Evolutionary conservation across 2,113 vertebrate genomes (phyloP).

Genomic region (Laticauda colubrina): DNA sequence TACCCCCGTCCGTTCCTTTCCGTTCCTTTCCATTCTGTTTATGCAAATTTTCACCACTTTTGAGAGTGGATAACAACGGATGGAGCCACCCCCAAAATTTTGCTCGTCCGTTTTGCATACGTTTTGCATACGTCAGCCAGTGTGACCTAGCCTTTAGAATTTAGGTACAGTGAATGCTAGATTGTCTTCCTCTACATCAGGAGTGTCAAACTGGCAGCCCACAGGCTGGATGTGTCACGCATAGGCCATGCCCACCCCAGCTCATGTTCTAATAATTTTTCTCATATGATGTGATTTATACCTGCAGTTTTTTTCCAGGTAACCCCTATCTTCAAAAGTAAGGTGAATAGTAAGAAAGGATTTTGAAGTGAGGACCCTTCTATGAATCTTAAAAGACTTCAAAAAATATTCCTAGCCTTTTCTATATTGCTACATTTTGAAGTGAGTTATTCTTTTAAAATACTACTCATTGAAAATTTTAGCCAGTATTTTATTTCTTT

Average conservation of each 20-base stretch:
- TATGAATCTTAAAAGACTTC: neutral
- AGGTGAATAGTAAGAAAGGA: neutral
- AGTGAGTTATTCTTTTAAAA: neutral
- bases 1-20: too few species aligned
- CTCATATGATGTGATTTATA: neutral
- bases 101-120: too few species aligned
- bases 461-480: neutral
- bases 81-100: too few species aligned
- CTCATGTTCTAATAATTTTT: too few species aligned
- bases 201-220: too few species aligned
- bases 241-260: too few species aligned
- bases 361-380: neutral
- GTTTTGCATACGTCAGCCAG: too few species aligned
- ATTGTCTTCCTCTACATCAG: neutral
- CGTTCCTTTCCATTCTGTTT: too few species aligned
- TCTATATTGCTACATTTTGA: neutral
- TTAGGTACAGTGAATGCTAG: neutral
- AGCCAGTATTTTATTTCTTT: neutral
- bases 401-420: neutral
- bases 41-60: too few species aligned
- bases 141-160: neutral
- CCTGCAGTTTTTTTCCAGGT: neutral
- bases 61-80: too few species aligned
- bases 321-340: neutral
- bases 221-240: too few species aligned